Evolutionary conservation across 2,888 invertebrate genomes (phyloP).

Genomic region (Apantesis nais): DNA sequence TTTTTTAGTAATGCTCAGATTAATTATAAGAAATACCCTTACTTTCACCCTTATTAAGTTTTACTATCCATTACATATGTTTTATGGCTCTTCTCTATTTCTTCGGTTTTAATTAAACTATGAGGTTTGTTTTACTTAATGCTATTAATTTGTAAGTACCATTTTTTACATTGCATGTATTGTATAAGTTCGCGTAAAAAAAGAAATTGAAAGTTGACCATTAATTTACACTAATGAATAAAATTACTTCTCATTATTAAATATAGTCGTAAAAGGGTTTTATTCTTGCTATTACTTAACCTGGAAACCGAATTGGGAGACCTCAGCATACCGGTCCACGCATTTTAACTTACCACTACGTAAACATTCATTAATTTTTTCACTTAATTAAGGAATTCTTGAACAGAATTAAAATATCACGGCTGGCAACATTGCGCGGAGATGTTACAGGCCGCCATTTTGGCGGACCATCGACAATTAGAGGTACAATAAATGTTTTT

Average conservation of each 20-base stretch:
- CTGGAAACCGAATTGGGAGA: constrained; percentile 12
- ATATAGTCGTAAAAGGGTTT: constrained; percentile 2
- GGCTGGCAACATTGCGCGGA: constrained; percentile 40
- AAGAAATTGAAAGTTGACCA: background rate
- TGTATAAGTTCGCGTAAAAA: background rate
- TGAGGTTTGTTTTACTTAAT: too few species aligned
- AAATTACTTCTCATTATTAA: constrained; percentile 7
- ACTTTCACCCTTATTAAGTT: background rate
- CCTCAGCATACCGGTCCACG: constrained; percentile 12
- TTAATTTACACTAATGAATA: background rate
- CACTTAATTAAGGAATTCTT: constrained; percentile 45
- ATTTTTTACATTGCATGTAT: background rate
- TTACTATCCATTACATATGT: background rate
- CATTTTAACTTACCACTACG: constrained; percentile 15
- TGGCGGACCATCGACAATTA: constrained; percentile 59
- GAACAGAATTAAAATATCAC: constrained; percentile 49
- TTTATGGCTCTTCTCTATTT: background rate
- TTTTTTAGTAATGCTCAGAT: background rate
- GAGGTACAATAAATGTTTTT: constrained; percentile 56
- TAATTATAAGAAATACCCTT: background rate
- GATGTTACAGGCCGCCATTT: constrained; percentile 52
- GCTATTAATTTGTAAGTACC: too few species aligned
- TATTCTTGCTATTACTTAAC: constrained; percentile 11
- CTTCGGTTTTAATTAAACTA: too few species aligned
- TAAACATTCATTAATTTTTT: constrained; percentile 26